Evolutionary conservation across 2,113 vertebrate genomes (phyloP), one percentile per base, ranked within the genome.

Genomic region (Planiliza haematocheilus): DNA sequence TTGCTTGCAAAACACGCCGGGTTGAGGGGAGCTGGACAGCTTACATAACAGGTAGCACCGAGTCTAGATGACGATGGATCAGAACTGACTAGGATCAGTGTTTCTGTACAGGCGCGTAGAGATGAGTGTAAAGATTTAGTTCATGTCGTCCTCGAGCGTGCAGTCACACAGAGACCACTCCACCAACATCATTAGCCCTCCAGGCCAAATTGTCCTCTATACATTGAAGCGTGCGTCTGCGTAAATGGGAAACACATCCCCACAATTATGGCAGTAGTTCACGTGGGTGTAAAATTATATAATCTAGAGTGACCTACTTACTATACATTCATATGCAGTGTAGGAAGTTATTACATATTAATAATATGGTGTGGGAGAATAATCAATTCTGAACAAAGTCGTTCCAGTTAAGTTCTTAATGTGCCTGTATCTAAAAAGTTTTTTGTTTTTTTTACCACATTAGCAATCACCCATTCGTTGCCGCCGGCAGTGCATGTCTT

Each of bases 1-100:
- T 30, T 81, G 70, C 73, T 85, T 77, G 61, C 49, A 79, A 80
- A 88, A 84, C 72, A 75, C 58, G 4, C 7, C 61, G 1, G 24
- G 62, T 72, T 86, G 62, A 78, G 70, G 70, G 76, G 63, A 83
- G 67, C 56, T 59, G 55, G 62, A 63, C 10, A 12, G 24, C 37
- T 84, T 85, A 46, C 36, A 12, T 79, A 88, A 90, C 0, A 68
- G 76, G 75, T 69, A 58, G 63, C 39, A 43, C 11, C 20, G 52
- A 34, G 48, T n/a, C n/a, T n/a, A 65, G 5, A 50, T 42, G 8
- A 21, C 36, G 66, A 64, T 55, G 2, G 70, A 66, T 66, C 51
- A 55, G 58, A 55, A 72, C 36, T 4, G 8, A 62, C 20, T 10
- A 43, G n/a, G 38, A 67, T 77, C 13, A 39, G 46, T 37, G 57